These are phyloP conservation scores for Sorex fumeus DNA, from an alignment of 2,113 vertebrate species.

Conservation along the genomic window DNA sequence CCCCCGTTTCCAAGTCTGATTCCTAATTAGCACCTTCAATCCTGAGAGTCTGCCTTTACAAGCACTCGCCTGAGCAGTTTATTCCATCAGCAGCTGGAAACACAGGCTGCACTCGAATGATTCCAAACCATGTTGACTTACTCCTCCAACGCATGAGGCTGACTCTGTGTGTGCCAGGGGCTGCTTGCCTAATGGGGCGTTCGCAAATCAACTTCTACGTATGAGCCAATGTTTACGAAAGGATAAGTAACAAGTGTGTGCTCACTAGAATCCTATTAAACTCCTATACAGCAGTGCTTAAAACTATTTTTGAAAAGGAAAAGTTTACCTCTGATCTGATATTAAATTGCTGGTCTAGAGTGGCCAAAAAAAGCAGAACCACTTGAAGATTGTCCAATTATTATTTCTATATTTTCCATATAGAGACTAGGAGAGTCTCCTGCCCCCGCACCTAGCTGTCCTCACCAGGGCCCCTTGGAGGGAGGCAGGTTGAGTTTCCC, in stretches of 20 bases:
- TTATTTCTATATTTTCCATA: background rate
- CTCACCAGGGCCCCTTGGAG: too few species aligned
- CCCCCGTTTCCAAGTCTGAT: background rate
- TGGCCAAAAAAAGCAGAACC: background rate
- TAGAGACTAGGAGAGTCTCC: too few species aligned
- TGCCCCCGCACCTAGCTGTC: too few species aligned
- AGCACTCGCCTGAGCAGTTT: background rate
- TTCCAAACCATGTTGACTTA: background rate
- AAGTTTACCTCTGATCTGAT: background rate
- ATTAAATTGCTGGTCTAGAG: background rate
- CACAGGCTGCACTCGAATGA: rapidly evolving
- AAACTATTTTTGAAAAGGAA: background rate
- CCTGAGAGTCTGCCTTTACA: background rate
- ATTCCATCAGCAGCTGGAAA: background rate
- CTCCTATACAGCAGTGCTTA: slow-evolving; percentile 8
- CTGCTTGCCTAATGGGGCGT: too few species aligned
- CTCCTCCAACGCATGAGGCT: too few species aligned
- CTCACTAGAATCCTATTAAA: background rate
- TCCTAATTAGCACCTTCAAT: background rate
- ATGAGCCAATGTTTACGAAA: background rate
- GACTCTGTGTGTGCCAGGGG: background rate
- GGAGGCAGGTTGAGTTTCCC: too few species aligned
- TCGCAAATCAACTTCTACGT: background rate
- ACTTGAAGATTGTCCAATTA: background rate
- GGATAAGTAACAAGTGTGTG: background rate